Percentiles rank a stretch among this genome's conserved stretches.
Conservation (phyloP, 1,140 invertebrate genomes). For the Heliothis virescens region DNA sequence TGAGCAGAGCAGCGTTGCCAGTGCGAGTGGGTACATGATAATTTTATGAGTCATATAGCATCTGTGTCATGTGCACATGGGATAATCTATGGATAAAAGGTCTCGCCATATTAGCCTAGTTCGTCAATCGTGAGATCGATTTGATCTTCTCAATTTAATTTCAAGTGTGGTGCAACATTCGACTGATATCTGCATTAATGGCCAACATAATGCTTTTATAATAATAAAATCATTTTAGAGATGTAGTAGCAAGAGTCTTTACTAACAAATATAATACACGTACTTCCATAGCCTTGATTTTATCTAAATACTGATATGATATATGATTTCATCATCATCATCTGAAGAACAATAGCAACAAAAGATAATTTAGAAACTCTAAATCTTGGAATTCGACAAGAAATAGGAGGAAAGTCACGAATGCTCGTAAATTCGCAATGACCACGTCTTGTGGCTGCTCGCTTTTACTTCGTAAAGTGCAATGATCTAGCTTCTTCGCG, state of each 20-base stretch:
- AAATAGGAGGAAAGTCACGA: not conserved
- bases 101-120: conserved; percentile 1
- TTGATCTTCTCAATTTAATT: not conserved
- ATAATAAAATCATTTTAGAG: not conserved
- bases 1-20: not conserved
- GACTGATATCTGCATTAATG: not conserved
- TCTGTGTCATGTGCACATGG: not conserved
- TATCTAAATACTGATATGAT: too few species aligned
- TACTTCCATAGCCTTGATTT: too few species aligned
- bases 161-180: not conserved
- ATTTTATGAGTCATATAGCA: conserved; percentile 10
- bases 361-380: too few species aligned
- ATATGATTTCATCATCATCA: too few species aligned
- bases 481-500: conserved; percentile 17
- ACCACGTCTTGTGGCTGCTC: not conserved
- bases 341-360: too few species aligned
- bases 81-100: not conserved
- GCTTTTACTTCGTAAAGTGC: conserved; percentile 17
- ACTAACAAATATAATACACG: too few species aligned
- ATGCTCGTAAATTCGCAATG: not conserved
- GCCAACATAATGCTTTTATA: not conserved
- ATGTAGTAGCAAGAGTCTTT: too few species aligned
- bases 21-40: not conserved
- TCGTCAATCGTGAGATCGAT: conserved; percentile 4
- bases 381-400: not conserved